Conservation (phyloP, 2,113 vertebrate genomes). For the Pomatostomus ruficeps region DNA sequence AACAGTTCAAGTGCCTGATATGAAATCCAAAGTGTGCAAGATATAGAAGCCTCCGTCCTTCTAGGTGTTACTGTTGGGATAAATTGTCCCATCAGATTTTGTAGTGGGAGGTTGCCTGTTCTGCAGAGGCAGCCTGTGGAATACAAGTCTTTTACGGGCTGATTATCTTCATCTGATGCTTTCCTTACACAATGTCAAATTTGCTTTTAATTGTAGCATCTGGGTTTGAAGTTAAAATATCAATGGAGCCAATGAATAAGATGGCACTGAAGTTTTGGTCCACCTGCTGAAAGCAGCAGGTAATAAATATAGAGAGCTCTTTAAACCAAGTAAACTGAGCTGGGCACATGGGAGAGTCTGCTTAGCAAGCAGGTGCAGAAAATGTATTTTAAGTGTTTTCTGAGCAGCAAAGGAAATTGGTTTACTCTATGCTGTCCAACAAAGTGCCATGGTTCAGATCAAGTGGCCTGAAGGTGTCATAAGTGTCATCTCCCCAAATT, state of each 20-base stretch:
- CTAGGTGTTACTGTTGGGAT: slow-evolving; percentile 50
- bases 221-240: slow-evolving; percentile 17
- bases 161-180: slow-evolving; percentile 35
- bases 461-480: slow-evolving; percentile 2
- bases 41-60: slow-evolving; percentile 47
- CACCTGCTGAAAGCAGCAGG: background rate
- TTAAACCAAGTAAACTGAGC: slow-evolving; percentile 25
- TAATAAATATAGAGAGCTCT: background rate
- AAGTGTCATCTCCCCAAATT: slow-evolving; percentile 16
- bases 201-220: slow-evolving; percentile 51
- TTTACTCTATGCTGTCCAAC: slow-evolving; percentile 52
- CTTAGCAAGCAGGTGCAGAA: slow-evolving; percentile 11
- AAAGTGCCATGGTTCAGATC: slow-evolving; percentile 50
- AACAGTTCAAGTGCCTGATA: slow-evolving; percentile 80
- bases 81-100: slow-evolving; percentile 31
- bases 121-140: slow-evolving; percentile 15
- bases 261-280: slow-evolving; percentile 34
- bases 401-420: slow-evolving; percentile 33
- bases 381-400: slow-evolving; percentile 10
- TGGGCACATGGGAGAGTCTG: slow-evolving; percentile 13
- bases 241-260: background rate
- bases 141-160: background rate
- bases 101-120: slow-evolving; percentile 13
- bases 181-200: slow-evolving; percentile 29
- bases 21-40: slow-evolving; percentile 69